Percentiles rank a stretch among this genome's conserved stretches.
phyloP scores from a whole-genome alignment of 2,797 vertebrate species.

The Labroides dimidiatus region DNA sequence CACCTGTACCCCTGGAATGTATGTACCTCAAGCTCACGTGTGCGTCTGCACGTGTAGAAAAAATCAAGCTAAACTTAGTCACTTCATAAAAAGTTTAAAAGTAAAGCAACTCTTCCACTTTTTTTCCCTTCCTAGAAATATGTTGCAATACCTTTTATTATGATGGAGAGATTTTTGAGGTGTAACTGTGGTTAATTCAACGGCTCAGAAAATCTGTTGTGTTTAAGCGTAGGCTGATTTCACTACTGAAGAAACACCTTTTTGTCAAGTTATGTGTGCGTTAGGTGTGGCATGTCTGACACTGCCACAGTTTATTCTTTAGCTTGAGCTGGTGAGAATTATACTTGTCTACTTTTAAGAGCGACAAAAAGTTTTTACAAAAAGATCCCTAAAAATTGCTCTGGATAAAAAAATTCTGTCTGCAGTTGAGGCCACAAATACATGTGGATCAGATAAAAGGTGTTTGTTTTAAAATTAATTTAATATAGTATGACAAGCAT shows the following conservation, averaged over 20 bases:
- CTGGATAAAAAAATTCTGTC: no score
- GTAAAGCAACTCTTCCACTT: background rate
- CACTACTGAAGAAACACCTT: background rate
- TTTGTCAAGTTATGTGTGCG: conserved; percentile 7
- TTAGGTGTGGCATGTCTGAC: background rate
- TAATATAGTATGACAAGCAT: no score
- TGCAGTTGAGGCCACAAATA: no score
- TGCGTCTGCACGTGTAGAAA: conserved; percentile 46
- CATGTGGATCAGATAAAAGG: no score
- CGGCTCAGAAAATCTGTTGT: background rate
- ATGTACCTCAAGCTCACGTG: conserved; percentile 43
- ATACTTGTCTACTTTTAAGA: background rate
- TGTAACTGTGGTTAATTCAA: background rate
- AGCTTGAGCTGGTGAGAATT: background rate
- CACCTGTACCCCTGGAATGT: conserved; percentile 77
- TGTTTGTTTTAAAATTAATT: no score
- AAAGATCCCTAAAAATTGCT: background rate
- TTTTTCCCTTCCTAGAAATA: background rate
- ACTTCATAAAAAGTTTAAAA: background rate
- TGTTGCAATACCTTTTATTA: background rate
- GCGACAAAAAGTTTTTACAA: background rate
- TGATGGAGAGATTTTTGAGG: background rate
- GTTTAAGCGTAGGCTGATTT: background rate
- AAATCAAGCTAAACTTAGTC: conserved; percentile 7
- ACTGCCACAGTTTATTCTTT: background rate